These are phyloP conservation scores for Parazoanthus swiftii DNA, from an alignment of 92 coral and sea anemone species.

Conservation along the genomic window DNA sequence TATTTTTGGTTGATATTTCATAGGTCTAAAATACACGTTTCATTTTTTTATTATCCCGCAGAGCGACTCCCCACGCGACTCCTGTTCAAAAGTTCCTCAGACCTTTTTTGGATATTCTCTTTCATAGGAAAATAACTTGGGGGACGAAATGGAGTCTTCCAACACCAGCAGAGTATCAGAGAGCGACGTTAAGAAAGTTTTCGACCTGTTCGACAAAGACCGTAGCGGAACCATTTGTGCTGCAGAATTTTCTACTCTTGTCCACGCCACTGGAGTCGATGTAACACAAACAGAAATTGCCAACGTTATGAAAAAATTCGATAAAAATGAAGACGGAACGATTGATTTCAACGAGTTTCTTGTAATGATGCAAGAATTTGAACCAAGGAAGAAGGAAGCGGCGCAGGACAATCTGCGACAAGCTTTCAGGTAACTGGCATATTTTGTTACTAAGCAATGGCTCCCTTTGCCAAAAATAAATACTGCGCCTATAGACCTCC, in stretches of 20 bases:
- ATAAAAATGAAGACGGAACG: slow-evolving; percentile 64
- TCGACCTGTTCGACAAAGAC: slow-evolving; percentile 66
- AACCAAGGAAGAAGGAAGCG: slow-evolving; percentile 49
- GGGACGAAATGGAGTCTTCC: slow-evolving; percentile 7
- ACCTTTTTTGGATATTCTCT: neutral
- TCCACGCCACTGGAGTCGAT: slow-evolving; percentile 64
- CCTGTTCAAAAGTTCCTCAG: neutral
- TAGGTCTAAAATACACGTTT: neutral
- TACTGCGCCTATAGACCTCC: neutral
- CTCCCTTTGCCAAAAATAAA: neutral
- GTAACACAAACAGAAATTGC: slow-evolving; percentile 57
- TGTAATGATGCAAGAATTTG: slow-evolving; percentile 64
- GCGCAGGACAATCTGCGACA: slow-evolving; percentile 68
- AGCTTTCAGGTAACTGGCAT: slow-evolving; percentile 66
- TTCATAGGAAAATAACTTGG: neutral
- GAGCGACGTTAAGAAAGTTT: slow-evolving; percentile 47
- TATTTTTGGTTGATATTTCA: neutral
- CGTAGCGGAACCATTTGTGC: slow-evolving; percentile 61
- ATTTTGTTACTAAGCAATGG: neutral
- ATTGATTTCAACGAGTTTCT: slow-evolving; percentile 72
- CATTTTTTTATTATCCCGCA: neutral
- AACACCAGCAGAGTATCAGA: slow-evolving; percentile 19
- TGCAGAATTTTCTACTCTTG: slow-evolving; percentile 61
- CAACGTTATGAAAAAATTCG: slow-evolving; percentile 55
- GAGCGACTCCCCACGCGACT: neutral